Percentiles rank a stretch among this genome's conserved stretches.
These are phyloP conservation scores for Lates japonicus DNA, from an alignment of 2,797 vertebrate genomes.

Conservation along the genomic window DNA sequence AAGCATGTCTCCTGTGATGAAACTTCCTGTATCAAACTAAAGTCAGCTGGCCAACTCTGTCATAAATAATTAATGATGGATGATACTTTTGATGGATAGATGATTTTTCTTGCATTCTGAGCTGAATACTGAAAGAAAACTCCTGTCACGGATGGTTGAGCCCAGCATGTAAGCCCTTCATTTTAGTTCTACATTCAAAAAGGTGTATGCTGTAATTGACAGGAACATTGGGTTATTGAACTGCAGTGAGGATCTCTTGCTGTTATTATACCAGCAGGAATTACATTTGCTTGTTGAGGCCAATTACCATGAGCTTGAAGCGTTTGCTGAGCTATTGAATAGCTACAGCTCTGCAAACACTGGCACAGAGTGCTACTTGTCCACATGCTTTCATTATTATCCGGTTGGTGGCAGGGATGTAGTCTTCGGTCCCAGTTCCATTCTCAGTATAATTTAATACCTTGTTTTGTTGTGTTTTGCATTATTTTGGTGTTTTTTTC, in stretches of 20 bases:
- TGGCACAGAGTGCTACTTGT: neutral
- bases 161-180: conserved; percentile 26
- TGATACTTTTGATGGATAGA: conserved; percentile 47
- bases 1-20: no score
- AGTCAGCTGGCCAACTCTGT: neutral
- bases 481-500: neutral
- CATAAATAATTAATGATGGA: conserved; percentile 38
- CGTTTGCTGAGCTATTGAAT: conserved; percentile 1
- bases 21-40: neutral
- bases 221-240: conserved; percentile 6
- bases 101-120: conserved; percentile 13
- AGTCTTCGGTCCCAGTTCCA: neutral
- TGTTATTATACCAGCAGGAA: conserved; percentile 35
- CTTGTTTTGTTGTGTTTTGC: neutral
- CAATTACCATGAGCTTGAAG: conserved; percentile 13
- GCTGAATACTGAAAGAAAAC: conserved; percentile 22
- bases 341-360: neutral
- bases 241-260: conserved; percentile 4
- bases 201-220: conserved; percentile 19
- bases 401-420: neutral
- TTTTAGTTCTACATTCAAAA: conserved; percentile 4
- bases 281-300: conserved; percentile 7
- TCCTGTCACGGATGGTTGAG: neutral
- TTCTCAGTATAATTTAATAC: neutral
- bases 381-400: conserved; percentile 20